Percentiles rank a stretch among this genome's conserved stretches.
Conservation (phyloP, 2,888 invertebrate genomes). For the Cinara cedri region DNA sequence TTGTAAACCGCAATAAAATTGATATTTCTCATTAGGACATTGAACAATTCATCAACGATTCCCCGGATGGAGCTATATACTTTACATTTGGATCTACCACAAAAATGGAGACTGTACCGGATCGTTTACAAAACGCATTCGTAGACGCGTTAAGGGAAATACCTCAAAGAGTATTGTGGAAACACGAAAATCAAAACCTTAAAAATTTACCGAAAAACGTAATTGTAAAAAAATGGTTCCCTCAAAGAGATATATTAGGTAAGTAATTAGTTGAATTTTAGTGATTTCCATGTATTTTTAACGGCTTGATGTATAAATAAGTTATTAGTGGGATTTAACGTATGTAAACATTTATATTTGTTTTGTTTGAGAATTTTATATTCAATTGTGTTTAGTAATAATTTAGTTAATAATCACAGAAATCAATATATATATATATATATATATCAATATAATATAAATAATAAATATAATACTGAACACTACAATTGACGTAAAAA, state of each 20-base stretch:
- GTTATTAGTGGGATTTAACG: neutral
- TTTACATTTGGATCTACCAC: conserved; percentile 58
- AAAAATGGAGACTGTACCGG: conserved; percentile 53
- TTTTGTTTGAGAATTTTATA: too few relatives aligned
- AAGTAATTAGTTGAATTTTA: neutral
- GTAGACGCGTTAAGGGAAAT: conserved; percentile 56
- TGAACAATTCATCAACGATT: conserved; percentile 55
- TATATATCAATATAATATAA: too few relatives aligned
- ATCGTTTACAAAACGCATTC: conserved; percentile 41
- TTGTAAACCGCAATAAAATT: too few relatives aligned
- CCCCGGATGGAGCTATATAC: conserved; percentile 53
- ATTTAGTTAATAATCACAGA: too few relatives aligned
- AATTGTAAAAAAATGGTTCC: conserved; percentile 56
- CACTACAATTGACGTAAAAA: too few relatives aligned
- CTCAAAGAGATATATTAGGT: conserved; percentile 57
- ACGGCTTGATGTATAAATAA: too few relatives aligned
- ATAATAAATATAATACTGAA: too few relatives aligned
- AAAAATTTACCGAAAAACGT: conserved; percentile 51
- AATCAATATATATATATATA: too few relatives aligned
- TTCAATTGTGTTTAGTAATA: too few relatives aligned
- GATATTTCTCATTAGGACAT: conserved; percentile 46
- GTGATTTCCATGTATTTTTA: too few relatives aligned
- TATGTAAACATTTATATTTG: too few relatives aligned
- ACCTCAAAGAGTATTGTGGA: conserved; percentile 56
- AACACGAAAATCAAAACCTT: conserved; percentile 45